Evolutionary conservation across 2,888 invertebrate species (phyloP), one percentile per base, ranked within the genome.

Genomic region (Theretra japonica): DNA sequence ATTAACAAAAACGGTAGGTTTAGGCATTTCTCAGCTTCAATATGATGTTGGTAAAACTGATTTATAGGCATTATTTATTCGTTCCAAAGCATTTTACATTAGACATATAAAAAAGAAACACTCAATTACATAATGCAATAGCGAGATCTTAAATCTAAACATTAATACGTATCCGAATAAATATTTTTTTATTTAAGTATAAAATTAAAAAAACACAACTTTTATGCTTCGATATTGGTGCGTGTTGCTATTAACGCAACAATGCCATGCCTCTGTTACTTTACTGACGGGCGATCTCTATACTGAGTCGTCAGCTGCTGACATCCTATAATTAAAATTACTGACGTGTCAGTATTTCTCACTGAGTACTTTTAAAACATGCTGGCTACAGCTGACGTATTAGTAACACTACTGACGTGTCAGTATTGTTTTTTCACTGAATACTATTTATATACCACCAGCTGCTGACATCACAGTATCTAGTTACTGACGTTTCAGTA

Each of bases 201-300:
- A 93, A 93, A 93, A 93, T 91, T 91, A 90, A 92, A 91, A 88
- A 93, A 90, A 90, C 87, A 90, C 90, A 91, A 90, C 89, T 87
- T 88, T 88, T 88, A 88, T 88, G 90, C 88, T 88, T 90, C 85
- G 88, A 87, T 85, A 81, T 83, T 89, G 84, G 88, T 88, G 88
- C 86, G 86, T 33, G 60, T 59, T 60, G 30, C 11, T 6, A n/a
- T 53, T 53, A 3, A 1, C 11, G 25, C 21, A 17, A 58, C 23
- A 23, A 23, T 58, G 58, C 25, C 23, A 58, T 23, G 57, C 23
- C 4, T 57, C 11, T 11, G 41, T 41, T 41, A 41, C 41, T 23
- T 25, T 58, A 58, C 58, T 58, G 58, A 58, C 23, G 17, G 11
- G 17, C 28, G 17, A 58, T 58, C 53, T 53, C 5, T 53, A n/a